A percentile compares a stretch with the other conserved stretches of the same genome.
phyloP scores from a whole-genome alignment of 2,888 invertebrate genomes.

The Pomacea canaliculata region DNA sequence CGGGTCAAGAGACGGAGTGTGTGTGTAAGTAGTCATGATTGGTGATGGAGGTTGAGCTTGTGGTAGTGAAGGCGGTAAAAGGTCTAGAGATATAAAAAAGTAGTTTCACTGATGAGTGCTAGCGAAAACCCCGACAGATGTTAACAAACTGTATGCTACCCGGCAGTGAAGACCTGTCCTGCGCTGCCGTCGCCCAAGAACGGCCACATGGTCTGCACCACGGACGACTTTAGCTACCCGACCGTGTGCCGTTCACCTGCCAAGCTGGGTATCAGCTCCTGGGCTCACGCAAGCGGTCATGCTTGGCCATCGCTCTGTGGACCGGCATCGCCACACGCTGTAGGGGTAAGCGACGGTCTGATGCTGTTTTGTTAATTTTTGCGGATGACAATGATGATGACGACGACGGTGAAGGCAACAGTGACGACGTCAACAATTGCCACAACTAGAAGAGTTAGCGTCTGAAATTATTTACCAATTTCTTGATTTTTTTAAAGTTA shows the following conservation, averaged over 20 bases:
- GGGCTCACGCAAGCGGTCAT: slow-evolving; percentile 77
- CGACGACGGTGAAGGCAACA: too few relatives aligned
- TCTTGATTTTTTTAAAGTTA: too few relatives aligned
- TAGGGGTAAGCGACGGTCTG: slow-evolving; percentile 73
- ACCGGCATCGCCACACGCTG: slow-evolving; percentile 78
- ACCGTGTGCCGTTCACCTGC: slow-evolving; percentile 78
- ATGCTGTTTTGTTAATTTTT: neutral
- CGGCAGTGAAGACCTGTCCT: slow-evolving; percentile 77
- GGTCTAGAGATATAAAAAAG: too few relatives aligned
- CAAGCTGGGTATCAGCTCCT: slow-evolving; percentile 76
- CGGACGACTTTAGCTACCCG: slow-evolving; percentile 73
- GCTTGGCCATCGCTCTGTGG: slow-evolving; percentile 79
- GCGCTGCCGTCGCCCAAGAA: slow-evolving; percentile 74
- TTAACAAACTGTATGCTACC: too few relatives aligned
- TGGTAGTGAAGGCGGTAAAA: too few relatives aligned
- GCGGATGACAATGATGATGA: neutral
- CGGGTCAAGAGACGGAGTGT: slow-evolving; percentile 77
- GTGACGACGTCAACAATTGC: too few relatives aligned
- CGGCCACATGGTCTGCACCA: slow-evolving; percentile 73
- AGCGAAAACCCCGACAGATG: too few relatives aligned
- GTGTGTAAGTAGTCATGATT: slow-evolving; percentile 72
- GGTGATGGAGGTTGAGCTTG: too few relatives aligned
- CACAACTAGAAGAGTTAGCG: too few relatives aligned
- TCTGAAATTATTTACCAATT: too few relatives aligned
- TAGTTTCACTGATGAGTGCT: too few relatives aligned